Conservation (phyloP, 2,797 vertebrate genomes). For the Sitta carolinensis region DNA sequence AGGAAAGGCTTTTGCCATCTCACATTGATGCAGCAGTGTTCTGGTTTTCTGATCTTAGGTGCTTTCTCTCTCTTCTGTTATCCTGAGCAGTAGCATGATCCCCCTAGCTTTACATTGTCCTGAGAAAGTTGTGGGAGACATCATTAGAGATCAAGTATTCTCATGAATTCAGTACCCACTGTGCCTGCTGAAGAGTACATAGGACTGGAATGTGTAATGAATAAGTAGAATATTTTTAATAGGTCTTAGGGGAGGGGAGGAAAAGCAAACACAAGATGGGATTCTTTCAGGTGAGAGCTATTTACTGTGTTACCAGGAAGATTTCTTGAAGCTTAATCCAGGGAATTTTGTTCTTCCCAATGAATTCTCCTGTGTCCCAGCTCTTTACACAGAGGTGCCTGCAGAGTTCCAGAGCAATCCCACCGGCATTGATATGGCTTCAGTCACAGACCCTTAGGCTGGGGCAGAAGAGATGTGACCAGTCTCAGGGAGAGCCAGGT, state of each 20-base stretch:
- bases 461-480: not conserved
- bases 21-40: not conserved
- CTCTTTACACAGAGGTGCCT: not conserved
- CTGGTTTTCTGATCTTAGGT: not conserved
- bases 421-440: not conserved
- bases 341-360: not conserved
- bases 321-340: not conserved
- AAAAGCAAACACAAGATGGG: not conserved
- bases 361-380: not conserved
- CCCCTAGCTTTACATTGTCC: not conserved
- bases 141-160: not conserved
- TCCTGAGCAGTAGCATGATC: not conserved
- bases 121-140: not conserved
- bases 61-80: not conserved
- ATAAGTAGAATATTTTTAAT: not conserved
- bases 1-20: not conserved
- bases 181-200: not conserved
- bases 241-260: not conserved
- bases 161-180: not conserved
- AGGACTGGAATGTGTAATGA: not conserved
- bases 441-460: not conserved
- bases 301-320: not conserved
- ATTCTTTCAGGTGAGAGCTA: not conserved
- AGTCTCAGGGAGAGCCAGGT: not conserved
- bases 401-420: not conserved